Evolutionary conservation across 2,113 vertebrate species (phyloP).

Genomic region (Dicaeum eximium): DNA sequence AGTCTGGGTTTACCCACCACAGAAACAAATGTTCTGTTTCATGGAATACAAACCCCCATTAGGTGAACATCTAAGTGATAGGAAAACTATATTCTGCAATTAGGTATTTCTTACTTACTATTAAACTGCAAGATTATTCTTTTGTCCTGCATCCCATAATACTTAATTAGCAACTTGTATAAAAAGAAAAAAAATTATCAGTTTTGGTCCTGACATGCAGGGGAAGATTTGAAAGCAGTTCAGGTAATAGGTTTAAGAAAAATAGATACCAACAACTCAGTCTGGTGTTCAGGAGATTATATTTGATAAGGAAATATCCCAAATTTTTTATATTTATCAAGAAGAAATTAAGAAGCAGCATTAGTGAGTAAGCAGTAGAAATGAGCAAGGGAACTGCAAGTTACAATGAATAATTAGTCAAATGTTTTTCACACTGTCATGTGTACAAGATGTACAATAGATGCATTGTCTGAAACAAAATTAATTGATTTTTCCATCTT

Average conservation of each 20-base stretch:
- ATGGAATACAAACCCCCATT: neutral
- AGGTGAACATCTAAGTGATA: neutral
- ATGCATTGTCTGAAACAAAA: neutral
- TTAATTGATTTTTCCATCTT: neutral
- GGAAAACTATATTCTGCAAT: neutral
- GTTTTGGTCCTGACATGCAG: neutral
- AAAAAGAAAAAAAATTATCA: neutral
- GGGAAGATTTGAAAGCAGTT: neutral
- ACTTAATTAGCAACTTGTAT: neutral
- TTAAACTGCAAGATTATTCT: neutral
- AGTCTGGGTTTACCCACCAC: neutral
- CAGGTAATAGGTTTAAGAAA: neutral
- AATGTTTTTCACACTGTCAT: neutral
- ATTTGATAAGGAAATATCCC: neutral
- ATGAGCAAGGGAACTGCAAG: neutral
- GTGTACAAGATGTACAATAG: neutral
- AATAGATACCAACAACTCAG: neutral
- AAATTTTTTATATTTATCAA: neutral
- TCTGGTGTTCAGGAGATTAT: neutral
- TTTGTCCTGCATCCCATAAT: neutral
- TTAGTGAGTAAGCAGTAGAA: neutral
- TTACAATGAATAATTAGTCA: neutral
- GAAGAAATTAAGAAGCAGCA: neutral
- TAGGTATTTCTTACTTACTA: neutral
- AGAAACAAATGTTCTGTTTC: neutral